Evolutionary conservation across 2,797 vertebrate species (phyloP), one percentile per base, ranked within the genome.

Genomic region (Psittacula derbiana): DNA sequence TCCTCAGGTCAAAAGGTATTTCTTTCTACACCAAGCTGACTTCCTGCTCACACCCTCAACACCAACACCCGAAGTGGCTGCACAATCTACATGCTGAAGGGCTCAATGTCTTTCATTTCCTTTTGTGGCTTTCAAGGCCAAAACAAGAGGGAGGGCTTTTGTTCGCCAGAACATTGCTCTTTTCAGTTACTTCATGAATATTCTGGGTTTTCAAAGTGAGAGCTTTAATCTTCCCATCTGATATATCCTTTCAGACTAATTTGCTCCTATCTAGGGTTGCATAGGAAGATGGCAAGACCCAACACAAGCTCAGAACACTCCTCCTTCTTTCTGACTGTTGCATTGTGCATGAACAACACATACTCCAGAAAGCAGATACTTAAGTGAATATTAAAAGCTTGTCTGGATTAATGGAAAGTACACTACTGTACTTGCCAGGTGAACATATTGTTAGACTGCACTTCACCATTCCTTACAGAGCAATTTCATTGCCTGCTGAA

Each of bases 81-180:
- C 50, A 70, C 47, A 78, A 28, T 8, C 36, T 66, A 53, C 8
- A 40, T 1, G 5, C 49, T 31, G 28, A 88, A 93, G 53, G 66
- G 38, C 52, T 91, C 5, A 0, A 71, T 41, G 50, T 49, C 53
- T 95, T 73, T 95, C 76, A 96, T 53, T 97, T 97, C 96, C 95
- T 83, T 95, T 92, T 92, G 94, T 41, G 71, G 88, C 43, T 96
- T 95, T 88, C 24, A 94, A 94, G 76, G 86, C 71, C 61, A 13
- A 91, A 91, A 90, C 1, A 5, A 69, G 58, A 75, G 44, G 44
- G 52, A 65, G 8, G 38, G 8, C 8, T 46, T 69, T 36, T 21
- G 16, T 24, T 57, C 57, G 75, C 25, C 24, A 74, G 21, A 81
- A 19, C 49, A 50, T 6, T 23, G n/a, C 41, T 60, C 33, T 67